phyloP scores from a whole-genome alignment of 2,113 vertebrate genomes.

The Aythya baeri region DNA sequence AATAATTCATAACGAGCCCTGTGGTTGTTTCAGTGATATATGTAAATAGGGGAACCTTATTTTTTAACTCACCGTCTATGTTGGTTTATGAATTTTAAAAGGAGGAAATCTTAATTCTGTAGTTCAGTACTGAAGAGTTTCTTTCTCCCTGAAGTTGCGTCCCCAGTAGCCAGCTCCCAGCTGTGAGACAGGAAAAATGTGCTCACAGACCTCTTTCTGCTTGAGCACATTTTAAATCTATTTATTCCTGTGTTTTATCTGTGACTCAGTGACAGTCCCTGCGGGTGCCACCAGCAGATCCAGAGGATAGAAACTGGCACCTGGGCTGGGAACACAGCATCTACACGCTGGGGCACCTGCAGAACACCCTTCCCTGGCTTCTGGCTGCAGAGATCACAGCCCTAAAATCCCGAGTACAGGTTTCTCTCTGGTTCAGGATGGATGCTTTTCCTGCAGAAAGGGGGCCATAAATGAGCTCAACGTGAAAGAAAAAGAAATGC shows the following conservation, averaged over 20 bases:
- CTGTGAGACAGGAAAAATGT: neutral
- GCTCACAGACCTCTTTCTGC: neutral
- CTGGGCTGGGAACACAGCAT: accelerated
- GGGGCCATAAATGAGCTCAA: neutral
- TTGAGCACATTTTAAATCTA: neutral
- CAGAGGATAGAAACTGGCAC: neutral
- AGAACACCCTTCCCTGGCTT: neutral
- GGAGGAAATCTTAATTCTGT: neutral
- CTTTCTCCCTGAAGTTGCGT: neutral
- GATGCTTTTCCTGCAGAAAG: neutral
- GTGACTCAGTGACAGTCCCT: neutral
- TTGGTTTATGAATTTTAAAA: slow-evolving; percentile 53
- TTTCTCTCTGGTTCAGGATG: neutral
- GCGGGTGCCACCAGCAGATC: neutral
- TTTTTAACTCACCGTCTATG: neutral
- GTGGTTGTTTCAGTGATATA: neutral
- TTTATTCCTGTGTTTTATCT: neutral
- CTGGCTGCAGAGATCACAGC: neutral
- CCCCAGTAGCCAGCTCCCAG: neutral
- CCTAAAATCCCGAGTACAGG: accelerated
- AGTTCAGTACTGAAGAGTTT: neutral
- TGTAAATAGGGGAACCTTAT: neutral
- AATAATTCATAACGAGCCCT: neutral
- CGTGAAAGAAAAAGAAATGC: too few species aligned
- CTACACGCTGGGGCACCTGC: accelerated